These are phyloP conservation scores for Rachycentron canadum DNA, from an alignment of 2,797 vertebrate genomes.

Conservation along the genomic window DNA sequence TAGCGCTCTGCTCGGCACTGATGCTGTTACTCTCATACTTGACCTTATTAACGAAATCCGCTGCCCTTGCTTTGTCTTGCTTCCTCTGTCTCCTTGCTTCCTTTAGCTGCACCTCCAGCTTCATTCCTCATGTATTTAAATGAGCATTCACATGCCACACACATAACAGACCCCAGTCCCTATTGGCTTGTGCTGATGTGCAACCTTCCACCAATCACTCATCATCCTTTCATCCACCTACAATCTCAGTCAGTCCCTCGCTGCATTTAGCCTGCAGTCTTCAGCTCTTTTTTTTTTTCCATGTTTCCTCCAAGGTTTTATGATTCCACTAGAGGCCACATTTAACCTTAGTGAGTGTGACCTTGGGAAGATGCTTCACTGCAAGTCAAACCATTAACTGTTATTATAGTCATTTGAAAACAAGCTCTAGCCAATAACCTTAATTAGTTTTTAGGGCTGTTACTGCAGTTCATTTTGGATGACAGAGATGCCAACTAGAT, in stretches of 20 bases:
- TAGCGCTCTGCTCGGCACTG: slow-evolving; percentile 23
- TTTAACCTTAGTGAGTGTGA: slow-evolving; percentile 53
- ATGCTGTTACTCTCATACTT: slow-evolving; percentile 32
- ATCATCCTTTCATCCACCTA: slow-evolving; percentile 60
- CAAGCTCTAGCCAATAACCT: slow-evolving; percentile 10
- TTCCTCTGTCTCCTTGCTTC: background rate
- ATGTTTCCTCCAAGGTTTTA: slow-evolving; percentile 58
- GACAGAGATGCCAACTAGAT: background rate
- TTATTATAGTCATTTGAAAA: slow-evolving; percentile 29
- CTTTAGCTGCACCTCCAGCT: slow-evolving; percentile 24
- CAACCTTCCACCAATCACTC: slow-evolving; percentile 58
- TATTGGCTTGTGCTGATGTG: slow-evolving; percentile 34
- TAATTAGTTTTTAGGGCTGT: slow-evolving; percentile 1
- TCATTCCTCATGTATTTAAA: slow-evolving; percentile 43
- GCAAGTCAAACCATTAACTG: slow-evolving; percentile 29
- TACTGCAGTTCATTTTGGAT: background rate
- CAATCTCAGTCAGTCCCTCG: slow-evolving; percentile 41
- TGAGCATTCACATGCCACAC: slow-evolving; percentile 22
- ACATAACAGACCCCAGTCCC: slow-evolving; percentile 27
- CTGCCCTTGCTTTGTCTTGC: slow-evolving; percentile 56
- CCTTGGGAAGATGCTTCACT: slow-evolving; percentile 59
- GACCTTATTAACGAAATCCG: slow-evolving; percentile 51
- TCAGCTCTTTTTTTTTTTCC: slow-evolving; percentile 18
- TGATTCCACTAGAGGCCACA: slow-evolving; percentile 60
- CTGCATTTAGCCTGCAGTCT: slow-evolving; percentile 33